Base-by-base conservation (phyloP, 2,113 vertebrate species). In the Accipiter cooperii region DNA sequence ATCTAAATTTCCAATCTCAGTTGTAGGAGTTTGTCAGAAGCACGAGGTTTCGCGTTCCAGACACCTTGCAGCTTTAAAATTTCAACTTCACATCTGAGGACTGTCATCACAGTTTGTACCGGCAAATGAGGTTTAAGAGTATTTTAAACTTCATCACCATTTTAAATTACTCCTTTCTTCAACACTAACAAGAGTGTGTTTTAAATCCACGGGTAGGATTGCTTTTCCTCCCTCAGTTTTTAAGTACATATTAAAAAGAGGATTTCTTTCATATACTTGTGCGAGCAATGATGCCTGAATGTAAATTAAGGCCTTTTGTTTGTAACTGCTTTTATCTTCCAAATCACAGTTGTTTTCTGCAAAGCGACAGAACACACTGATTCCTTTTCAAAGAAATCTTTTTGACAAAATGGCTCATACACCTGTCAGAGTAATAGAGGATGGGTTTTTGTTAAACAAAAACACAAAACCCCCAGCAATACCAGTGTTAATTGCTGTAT, bases 301-400 rank as follows among this genome's bases (percentile, higher is more conserved):
- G n/a, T 54, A 87, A 95, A 94, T 33, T 12, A 86, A 93, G 52
- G 11, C n/a, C 22, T 89, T 97, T 93, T 80, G 46, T 44, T 89
- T 74, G 65, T 24, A 87, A 51, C 78, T 49, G 54, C 42, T 83
- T 90, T 82, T 91, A 85, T 81, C 84, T 97, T 95, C 47, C 28
- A 83, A 83, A 90, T 84, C 73, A 57, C 47, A 78, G 44, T 21
- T 68, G 36, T 66, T 58, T 80, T 91, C 61, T 88, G 36, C 42
- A 87, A 49, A 88, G n/a, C 25, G 44, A 44, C 33, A 71, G 54
- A 92, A 70, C 13, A 29, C 6, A 16, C 17, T n/a, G 40, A 75
- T 70, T 95, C 93, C 61, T 92, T 82, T 97, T 91, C 87, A 95
- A 89, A 96, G 44, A 93, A 88, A 89, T 28, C 9, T 54, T 95